phyloP scores from a whole-genome alignment of 92 coral and sea anemone species.

The Ricordea florida region DNA sequence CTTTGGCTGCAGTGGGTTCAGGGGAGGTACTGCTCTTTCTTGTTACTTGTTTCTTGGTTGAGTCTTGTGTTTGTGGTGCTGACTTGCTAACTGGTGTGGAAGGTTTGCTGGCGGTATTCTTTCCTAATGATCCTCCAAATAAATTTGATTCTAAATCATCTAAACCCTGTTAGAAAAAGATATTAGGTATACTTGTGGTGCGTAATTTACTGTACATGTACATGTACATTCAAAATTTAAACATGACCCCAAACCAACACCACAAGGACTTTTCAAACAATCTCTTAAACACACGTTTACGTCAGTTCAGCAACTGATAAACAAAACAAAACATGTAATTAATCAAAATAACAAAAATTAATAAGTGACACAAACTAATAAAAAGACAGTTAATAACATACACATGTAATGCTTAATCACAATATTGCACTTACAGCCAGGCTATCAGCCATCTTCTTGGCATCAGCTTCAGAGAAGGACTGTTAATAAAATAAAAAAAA shows the following conservation, averaged over 20 bases:
- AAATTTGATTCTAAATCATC: conserved; percentile 96
- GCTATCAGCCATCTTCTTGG: conserved; percentile 85
- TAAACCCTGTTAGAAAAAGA: conserved; percentile 70
- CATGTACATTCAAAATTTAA: too few relatives aligned
- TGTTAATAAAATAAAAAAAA: conserved; percentile 20
- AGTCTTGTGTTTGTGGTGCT: background rate
- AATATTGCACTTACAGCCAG: conserved; percentile 75
- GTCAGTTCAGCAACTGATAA: background rate
- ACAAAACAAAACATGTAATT: background rate
- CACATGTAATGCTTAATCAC: background rate
- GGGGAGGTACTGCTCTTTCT: background rate
- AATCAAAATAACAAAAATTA: background rate
- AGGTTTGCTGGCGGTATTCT: conserved; percentile 37
- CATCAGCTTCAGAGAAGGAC: conserved; percentile 85
- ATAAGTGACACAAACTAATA: background rate
- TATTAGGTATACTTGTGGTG: too few relatives aligned
- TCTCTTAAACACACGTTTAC: too few relatives aligned
- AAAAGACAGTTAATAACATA: too few relatives aligned
- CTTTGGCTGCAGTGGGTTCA: conserved; percentile 33
- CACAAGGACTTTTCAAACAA: too few relatives aligned
- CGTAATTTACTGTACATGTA: too few relatives aligned
- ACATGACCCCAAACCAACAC: too few relatives aligned
- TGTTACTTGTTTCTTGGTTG: background rate
- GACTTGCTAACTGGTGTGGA: conserved; percentile 10
- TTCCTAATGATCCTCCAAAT: conserved; percentile 86